These are phyloP conservation scores for Lycaon pictus DNA, from an alignment of 2,113 vertebrate genomes.

Conservation along the genomic window DNA sequence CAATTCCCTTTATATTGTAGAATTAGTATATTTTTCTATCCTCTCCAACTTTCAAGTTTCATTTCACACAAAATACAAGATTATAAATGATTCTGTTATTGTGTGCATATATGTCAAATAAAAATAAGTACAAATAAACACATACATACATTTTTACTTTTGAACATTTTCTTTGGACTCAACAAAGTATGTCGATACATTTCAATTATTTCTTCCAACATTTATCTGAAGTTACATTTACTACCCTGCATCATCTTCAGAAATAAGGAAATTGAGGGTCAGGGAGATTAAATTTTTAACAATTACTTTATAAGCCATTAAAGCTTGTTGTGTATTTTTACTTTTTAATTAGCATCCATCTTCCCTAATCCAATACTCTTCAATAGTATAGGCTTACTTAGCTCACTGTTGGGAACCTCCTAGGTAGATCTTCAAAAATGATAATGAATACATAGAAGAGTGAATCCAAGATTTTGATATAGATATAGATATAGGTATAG, in stretches of 20 bases:
- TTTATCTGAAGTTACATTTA: not conserved
- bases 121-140: not conserved
- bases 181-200: not conserved
- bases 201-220: not conserved
- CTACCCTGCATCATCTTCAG: not conserved
- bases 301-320: not conserved
- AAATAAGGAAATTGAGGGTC: not conserved
- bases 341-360: not conserved
- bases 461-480: not conserved
- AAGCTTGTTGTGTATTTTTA: not conserved
- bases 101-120: not conserved
- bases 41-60: not conserved
- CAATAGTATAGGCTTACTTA: not conserved
- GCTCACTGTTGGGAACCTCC: not conserved
- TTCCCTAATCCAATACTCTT: not conserved
- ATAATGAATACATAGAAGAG: not conserved
- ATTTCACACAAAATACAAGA: not conserved
- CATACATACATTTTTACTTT: not conserved
- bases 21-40: not conserved
- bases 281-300: not conserved
- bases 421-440: not conserved
- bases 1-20: not conserved
- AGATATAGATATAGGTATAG: not conserved
- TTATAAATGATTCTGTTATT: not conserved
- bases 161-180: not conserved